phyloP scores from a whole-genome alignment of 2,888 invertebrate genomes.

The Sinopyrophorus schimmeli region DNA sequence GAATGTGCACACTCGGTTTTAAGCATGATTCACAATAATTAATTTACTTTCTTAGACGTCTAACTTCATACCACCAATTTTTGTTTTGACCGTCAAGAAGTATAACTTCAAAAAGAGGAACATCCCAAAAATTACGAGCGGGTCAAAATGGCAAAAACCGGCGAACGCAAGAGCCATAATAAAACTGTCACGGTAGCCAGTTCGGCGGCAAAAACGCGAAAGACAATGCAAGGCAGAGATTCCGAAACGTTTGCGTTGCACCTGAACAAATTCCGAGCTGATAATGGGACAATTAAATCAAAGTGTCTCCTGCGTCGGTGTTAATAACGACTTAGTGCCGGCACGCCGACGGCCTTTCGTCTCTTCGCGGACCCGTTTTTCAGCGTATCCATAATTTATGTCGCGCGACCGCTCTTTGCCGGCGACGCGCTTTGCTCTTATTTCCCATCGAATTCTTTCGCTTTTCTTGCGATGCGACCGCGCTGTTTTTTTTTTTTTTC shows the following conservation, averaged over 20 bases:
- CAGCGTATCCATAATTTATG: slow-evolving; percentile 47
- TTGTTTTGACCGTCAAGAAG: too few relatives aligned
- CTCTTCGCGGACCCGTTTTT: slow-evolving; percentile 36
- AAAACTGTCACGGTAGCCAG: slow-evolving; percentile 43
- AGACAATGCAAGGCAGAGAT: slow-evolving; percentile 36
- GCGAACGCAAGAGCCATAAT: slow-evolving; percentile 39
- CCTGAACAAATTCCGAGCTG: slow-evolving; percentile 48
- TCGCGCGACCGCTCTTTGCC: slow-evolving; percentile 35
- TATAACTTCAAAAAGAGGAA: too few relatives aligned
- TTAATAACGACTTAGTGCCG: slow-evolving; percentile 46
- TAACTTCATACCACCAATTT: too few relatives aligned
- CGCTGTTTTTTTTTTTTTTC: slow-evolving; percentile 27
- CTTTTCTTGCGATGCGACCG: slow-evolving; percentile 16
- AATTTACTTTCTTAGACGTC: too few relatives aligned
- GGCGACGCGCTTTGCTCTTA: slow-evolving; percentile 4
- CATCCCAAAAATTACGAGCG: slow-evolving; percentile 36
- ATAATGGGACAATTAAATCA: slow-evolving; percentile 52
- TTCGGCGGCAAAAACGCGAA: slow-evolving; percentile 35
- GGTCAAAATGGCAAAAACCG: slow-evolving; percentile 32
- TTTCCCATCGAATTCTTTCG: not conserved
- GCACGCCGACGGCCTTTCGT: slow-evolving; percentile 40
- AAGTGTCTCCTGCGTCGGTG: slow-evolving; percentile 48
- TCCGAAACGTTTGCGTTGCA: slow-evolving; percentile 42
- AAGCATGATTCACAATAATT: too few relatives aligned
- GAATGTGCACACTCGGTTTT: too few relatives aligned